These are phyloP conservation scores for Phylloscopus collybita DNA, from an alignment of 2,797 vertebrate species.

Conservation along the genomic window DNA sequence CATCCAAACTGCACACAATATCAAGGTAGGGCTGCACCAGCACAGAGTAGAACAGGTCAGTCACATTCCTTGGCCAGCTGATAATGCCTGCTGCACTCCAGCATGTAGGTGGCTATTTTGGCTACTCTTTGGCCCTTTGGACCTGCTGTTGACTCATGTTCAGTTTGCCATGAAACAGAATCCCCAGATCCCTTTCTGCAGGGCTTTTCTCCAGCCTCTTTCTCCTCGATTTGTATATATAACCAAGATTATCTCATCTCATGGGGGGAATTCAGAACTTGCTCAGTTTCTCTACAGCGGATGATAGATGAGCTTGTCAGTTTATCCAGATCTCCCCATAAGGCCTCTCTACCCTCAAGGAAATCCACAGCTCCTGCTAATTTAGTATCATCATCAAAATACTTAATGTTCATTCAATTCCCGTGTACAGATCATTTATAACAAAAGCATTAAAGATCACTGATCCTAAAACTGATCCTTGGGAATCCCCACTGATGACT, in stretches of 20 bases:
- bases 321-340: neutral
- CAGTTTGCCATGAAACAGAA: neutral
- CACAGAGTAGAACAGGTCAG: neutral
- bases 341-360: neutral
- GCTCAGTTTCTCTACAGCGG: neutral
- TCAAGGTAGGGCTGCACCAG: neutral
- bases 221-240: rapidly evolving
- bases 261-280: neutral
- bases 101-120: neutral
- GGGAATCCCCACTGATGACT: neutral
- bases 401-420: neutral
- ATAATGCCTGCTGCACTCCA: neutral
- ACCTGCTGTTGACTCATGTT: neutral
- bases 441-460: neutral
- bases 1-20: neutral
- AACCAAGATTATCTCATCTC: neutral
- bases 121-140: neutral
- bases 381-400: neutral
- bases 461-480: neutral
- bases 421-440: neutral
- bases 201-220: neutral
- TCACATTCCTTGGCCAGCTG: too few species aligned
- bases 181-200: neutral
- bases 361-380: neutral
- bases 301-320: neutral